Percentiles rank a stretch among this genome's conserved stretches.
Conservation (phyloP, 2,888 invertebrate genomes). For the Notodonta dromedarius region DNA sequence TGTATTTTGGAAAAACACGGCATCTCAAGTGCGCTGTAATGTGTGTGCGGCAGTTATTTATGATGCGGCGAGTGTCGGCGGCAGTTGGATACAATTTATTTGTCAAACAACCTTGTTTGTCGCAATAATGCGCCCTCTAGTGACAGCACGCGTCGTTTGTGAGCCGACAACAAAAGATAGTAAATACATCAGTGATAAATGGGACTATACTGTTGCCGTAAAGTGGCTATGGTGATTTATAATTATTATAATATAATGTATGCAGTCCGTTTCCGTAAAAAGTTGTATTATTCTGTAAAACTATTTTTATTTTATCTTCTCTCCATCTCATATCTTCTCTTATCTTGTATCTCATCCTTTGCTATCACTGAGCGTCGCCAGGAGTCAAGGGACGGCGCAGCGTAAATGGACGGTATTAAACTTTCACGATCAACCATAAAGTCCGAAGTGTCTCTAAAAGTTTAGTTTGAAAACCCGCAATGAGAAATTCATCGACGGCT, state of each 20-base stretch:
- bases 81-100: neutral
- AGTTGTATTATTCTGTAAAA: too few species aligned
- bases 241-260: too few species aligned
- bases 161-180: neutral
- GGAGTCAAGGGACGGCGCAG: neutral
- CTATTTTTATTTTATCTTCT: too few species aligned
- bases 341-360: neutral
- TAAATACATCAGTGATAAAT: too few species aligned
- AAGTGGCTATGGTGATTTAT: too few species aligned
- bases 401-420: neutral
- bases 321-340: too few species aligned
- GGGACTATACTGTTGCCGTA: too few species aligned
- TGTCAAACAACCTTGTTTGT: neutral
- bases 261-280: too few species aligned
- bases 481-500: conserved; percentile 1
- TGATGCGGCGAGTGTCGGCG: neutral
- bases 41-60: neutral
- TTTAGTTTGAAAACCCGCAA: neutral
- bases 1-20: neutral
- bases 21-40: neutral
- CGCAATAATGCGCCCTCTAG: neutral
- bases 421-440: neutral
- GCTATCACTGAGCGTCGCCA: neutral
- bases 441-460: neutral
- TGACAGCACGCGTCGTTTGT: neutral